phyloP scores from a whole-genome alignment of 2,888 invertebrate genomes.

The Patella ulyssiponensis region DNA sequence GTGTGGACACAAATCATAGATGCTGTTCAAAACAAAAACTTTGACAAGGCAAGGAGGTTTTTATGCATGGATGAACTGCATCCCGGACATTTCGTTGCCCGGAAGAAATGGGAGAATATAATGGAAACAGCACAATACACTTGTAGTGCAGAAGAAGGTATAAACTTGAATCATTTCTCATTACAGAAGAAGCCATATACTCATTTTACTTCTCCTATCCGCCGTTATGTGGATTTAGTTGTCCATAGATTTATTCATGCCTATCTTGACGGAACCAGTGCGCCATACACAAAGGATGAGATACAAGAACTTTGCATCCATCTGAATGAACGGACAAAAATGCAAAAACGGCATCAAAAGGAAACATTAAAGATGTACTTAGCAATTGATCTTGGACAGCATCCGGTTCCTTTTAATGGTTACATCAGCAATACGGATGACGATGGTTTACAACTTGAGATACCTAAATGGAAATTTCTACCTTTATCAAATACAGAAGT shows the following conservation, averaged over 20 bases:
- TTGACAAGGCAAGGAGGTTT: constrained; percentile 24
- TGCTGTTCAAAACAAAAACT: constrained; percentile 16
- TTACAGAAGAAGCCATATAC: constrained; percentile 42
- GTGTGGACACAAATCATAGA: constrained; percentile 34
- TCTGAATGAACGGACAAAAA: constrained; percentile 40
- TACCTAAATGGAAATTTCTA: constrained; percentile 40
- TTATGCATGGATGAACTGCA: constrained; percentile 41
- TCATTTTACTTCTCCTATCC: constrained; percentile 53
- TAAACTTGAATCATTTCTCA: constrained; percentile 43
- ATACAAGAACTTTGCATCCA: constrained; percentile 42
- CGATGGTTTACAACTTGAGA: constrained; percentile 38
- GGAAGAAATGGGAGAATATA: constrained; percentile 41
- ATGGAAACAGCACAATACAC: constrained; percentile 42
- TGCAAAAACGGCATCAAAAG: constrained; percentile 44
- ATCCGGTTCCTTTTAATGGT: constrained; percentile 36
- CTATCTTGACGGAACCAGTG: constrained; percentile 19
- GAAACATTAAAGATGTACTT: constrained; percentile 39
- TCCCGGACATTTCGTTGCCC: constrained; percentile 40
- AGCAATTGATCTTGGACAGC: constrained; percentile 39
- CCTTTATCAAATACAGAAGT: constrained; percentile 36
- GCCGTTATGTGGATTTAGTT: constrained; percentile 45
- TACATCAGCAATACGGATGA: constrained; percentile 41
- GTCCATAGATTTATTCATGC: constrained; percentile 48
- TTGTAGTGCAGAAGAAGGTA: constrained; percentile 30
- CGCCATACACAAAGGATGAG: constrained; percentile 43